A percentile compares a stretch with the other conserved stretches of the same genome.
phyloP scores from a whole-genome alignment of 2,113 vertebrate species.

The Desmodus rotundus region DNA sequence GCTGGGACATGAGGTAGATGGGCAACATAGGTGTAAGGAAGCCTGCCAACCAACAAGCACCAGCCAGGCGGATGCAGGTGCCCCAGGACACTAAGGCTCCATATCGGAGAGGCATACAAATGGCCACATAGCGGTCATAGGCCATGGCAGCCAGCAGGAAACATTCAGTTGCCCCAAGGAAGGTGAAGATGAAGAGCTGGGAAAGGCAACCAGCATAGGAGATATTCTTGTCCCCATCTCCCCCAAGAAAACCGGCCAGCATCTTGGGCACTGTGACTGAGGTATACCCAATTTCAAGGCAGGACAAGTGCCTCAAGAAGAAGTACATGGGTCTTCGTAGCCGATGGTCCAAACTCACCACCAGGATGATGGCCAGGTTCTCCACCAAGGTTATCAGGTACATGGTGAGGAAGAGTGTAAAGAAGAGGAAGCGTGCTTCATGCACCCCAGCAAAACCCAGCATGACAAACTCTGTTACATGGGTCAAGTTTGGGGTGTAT shows the following conservation, averaged over 20 bases:
- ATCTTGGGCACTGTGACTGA: slow-evolving; percentile 71
- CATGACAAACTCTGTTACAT: slow-evolving; percentile 54
- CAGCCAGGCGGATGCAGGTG: slow-evolving; percentile 49
- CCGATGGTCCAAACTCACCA: slow-evolving; percentile 38
- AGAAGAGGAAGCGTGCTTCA: not conserved
- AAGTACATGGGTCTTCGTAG: slow-evolving; percentile 57
- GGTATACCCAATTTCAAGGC: slow-evolving; percentile 68
- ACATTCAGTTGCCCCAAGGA: slow-evolving; percentile 66
- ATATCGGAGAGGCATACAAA: slow-evolving; percentile 70
- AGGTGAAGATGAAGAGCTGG: slow-evolving; percentile 74
- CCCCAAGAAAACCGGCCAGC: slow-evolving; percentile 54
- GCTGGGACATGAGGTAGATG: slow-evolving; percentile 58
- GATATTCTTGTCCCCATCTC: slow-evolving; percentile 30
- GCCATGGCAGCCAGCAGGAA: slow-evolving; percentile 70
- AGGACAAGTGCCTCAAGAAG: slow-evolving; percentile 70
- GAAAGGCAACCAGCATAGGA: slow-evolving; percentile 59
- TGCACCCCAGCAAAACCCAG: slow-evolving; percentile 39
- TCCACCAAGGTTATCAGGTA: slow-evolving; percentile 60
- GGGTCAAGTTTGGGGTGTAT: not conserved
- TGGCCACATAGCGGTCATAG: slow-evolving; percentile 70
- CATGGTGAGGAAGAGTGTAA: slow-evolving; percentile 23
- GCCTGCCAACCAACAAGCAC: slow-evolving; percentile 63
- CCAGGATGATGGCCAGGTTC: slow-evolving; percentile 57
- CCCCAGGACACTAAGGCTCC: slow-evolving; percentile 55
- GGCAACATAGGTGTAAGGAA: slow-evolving; percentile 62